Conservation (phyloP, 2,797 vertebrate species). For the Sarcophilus harrisii region DNA sequence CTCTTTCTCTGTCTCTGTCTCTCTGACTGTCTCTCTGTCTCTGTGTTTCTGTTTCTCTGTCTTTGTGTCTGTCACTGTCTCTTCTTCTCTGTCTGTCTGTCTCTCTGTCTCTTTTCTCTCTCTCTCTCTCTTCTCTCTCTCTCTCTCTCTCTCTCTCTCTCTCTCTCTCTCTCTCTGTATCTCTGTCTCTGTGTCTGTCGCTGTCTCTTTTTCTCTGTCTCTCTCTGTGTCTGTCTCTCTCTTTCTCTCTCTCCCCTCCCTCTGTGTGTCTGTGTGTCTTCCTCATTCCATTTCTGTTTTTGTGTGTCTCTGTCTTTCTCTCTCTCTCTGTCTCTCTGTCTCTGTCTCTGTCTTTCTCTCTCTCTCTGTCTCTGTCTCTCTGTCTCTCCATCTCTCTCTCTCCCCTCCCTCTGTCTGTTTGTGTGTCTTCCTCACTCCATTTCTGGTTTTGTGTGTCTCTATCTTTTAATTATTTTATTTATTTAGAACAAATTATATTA, state of each 20-base stretch:
- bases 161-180: too few species aligned
- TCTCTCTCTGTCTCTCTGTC: rapidly evolving
- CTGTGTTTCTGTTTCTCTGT: too few species aligned
- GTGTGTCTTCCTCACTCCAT: too few species aligned
- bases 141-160: background rate
- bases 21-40: background rate
- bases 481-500: background rate
- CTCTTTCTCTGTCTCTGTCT: background rate
- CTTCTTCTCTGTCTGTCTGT: rapidly evolving
- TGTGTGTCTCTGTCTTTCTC: too few species aligned
- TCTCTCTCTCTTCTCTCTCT: background rate
- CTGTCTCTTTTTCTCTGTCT: background rate
- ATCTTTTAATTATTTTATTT: background rate
- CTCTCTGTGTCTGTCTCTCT: background rate
- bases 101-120: too few species aligned
- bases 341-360: background rate
- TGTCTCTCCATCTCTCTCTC: background rate
- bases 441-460: too few species aligned
- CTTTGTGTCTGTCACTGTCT: too few species aligned
- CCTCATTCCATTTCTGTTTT: too few species aligned
- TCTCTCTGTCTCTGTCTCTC: background rate
- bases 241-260: too few species aligned
- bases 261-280: too few species aligned
- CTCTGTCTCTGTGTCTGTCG: background rate
- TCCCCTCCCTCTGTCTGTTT: too few species aligned